Percentiles rank a stretch among this genome's conserved stretches.
These are phyloP conservation scores for Myiozetetes cayanensis DNA, from an alignment of 2,113 vertebrate genomes.

Conservation along the genomic window DNA sequence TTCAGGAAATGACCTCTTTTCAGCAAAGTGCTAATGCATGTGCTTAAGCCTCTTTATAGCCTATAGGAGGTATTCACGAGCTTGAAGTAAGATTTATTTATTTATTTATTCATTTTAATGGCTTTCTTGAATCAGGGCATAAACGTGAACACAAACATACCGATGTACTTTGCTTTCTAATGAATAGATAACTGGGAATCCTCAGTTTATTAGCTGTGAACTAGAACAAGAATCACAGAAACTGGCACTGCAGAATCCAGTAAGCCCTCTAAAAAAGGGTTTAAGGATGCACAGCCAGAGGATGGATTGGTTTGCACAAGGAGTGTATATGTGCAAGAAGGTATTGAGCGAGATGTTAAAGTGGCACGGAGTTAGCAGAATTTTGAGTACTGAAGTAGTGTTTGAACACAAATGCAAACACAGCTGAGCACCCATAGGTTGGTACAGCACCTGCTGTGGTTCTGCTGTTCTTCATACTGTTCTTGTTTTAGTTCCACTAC, in stretches of 20 bases:
- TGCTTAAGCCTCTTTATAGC: constrained; percentile 34
- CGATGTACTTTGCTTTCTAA: background rate
- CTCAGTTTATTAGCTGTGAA: background rate
- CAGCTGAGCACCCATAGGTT: background rate
- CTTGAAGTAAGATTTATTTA: background rate
- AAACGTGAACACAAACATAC: background rate
- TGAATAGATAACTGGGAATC: background rate
- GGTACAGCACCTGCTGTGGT: background rate
- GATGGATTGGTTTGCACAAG: background rate
- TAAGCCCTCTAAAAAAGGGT: background rate
- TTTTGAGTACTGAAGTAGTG: background rate
- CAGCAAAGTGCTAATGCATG: constrained; percentile 36
- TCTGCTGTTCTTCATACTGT: background rate
- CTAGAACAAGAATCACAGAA: background rate
- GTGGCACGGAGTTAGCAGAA: background rate
- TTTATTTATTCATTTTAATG: background rate
- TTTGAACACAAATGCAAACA: background rate
- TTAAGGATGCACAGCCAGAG: background rate
- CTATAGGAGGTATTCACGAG: constrained; percentile 21
- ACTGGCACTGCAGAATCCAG: background rate
- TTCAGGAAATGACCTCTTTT: constrained; percentile 63
- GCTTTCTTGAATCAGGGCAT: background rate
- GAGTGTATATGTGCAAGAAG: background rate
- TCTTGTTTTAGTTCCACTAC: background rate
- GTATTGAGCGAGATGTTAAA: background rate